Conservation (phyloP, 2,797 vertebrate genomes). For the Nothura maculosa region DNA sequence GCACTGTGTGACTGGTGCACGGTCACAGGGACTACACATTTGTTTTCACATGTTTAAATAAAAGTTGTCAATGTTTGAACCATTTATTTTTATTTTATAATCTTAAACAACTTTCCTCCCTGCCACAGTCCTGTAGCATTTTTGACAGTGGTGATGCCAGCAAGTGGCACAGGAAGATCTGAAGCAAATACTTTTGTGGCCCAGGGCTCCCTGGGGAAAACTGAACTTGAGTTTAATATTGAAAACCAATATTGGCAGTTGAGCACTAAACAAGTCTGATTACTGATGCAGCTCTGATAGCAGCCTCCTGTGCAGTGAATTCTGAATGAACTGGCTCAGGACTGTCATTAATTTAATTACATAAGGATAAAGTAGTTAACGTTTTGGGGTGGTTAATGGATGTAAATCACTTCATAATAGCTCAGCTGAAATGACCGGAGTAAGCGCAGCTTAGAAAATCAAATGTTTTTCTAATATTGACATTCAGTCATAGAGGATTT, state of each 20-base stretch:
- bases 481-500: background rate
- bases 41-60: background rate
- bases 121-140: rapidly evolving
- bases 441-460: background rate
- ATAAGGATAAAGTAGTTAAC: background rate
- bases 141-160: background rate
- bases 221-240: background rate
- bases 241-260: background rate
- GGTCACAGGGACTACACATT: background rate
- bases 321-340: background rate
- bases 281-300: background rate
- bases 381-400: background rate
- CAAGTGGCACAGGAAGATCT: background rate
- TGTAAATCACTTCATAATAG: background rate
- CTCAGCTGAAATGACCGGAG: background rate
- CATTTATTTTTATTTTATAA: too few relatives aligned
- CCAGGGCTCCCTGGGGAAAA: background rate
- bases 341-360: background rate
- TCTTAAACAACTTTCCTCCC: background rate
- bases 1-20: rapidly evolving
- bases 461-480: background rate
- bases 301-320: background rate
- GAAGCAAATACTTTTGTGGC: background rate
- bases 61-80: too few relatives aligned
- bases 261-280: background rate